A percentile compares a stretch with the other conserved stretches of the same genome.
Conservation (phyloP, 2,113 vertebrate genomes). For the Numenius arquata region DNA sequence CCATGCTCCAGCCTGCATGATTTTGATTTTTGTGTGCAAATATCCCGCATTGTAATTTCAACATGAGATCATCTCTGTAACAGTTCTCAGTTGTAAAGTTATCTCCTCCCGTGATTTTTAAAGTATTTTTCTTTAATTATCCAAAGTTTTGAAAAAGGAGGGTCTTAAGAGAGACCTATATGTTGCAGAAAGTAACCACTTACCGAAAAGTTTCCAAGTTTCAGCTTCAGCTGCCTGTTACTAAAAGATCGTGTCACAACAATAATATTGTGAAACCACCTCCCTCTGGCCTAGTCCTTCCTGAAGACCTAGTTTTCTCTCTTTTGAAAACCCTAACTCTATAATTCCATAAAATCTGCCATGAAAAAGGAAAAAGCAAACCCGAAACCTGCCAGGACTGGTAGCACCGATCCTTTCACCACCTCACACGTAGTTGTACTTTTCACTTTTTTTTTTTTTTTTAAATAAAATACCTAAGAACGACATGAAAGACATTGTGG, state of each 20-base stretch:
- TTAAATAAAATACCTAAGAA: background rate
- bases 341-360: background rate
- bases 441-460: too few relatives aligned
- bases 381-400: background rate
- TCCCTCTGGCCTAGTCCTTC: background rate
- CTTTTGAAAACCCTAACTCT: background rate
- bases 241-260: background rate
- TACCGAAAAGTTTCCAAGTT: background rate
- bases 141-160: background rate
- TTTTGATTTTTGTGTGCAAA: background rate
- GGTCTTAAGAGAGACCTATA: background rate
- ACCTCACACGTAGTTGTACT: background rate
- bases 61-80: background rate
- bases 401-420: background rate
- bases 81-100: background rate
- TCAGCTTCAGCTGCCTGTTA: background rate
- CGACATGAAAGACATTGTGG: background rate
- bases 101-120: background rate
- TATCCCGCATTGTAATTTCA: background rate
- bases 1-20: background rate
- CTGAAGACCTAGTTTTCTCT: background rate
- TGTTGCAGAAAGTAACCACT: background rate
- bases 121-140: background rate
- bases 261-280: background rate
- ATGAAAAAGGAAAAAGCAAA: background rate